Base-by-base conservation (phyloP, 2,797 vertebrate species). In the Hoplostethus mediterraneus region DNA sequence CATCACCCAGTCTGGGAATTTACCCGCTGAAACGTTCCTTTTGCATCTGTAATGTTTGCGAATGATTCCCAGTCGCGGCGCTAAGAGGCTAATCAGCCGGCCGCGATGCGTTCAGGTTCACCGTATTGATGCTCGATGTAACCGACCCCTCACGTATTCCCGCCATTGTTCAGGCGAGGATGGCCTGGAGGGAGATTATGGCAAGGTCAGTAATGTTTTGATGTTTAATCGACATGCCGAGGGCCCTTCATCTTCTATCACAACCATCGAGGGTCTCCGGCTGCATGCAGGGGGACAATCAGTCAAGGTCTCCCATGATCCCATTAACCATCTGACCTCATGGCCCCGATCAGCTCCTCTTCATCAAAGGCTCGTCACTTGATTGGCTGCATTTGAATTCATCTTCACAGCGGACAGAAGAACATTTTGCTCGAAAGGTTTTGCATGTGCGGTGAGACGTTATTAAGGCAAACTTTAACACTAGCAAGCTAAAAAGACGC, bases 381-480 rank as follows among this genome's bases (percentile, higher is more conserved):
- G 61, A 70, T 42, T 54, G 30, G 13, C 70, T 68, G 9, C 49
- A 56, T 59, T 67, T 40, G 45, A 21, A 75, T 71, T 60, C 59
- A 63, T 17, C 42, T 63, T 75, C 58, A 67, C 53, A 28, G 38
- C 67, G 63, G 30, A 38, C 31, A 7, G 11, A 13, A 21, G 17
- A 6, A 47, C 4, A 9, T 33, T 44, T n/a, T 10, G 42, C 42
- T 13, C 13, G 42, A 44, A 44, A 12, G 11, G 13, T 44, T 8
- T 10, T 10, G 11, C 40, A 10, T 42, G 40, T 10, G 8, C 3
- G 28, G 28, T 28, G 28, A 2, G 28, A 28, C 1, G 21, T 21
- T 21, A 21, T 21, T 21, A 21, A 21, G 21, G 21, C 21, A 21
- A 28, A 28, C 28, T 2, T 28, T 28, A 28, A 28, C 3, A 2